Evolutionary conservation across 2,888 invertebrate species (phyloP).

Genomic region (Tetheella fluctuosa): DNA sequence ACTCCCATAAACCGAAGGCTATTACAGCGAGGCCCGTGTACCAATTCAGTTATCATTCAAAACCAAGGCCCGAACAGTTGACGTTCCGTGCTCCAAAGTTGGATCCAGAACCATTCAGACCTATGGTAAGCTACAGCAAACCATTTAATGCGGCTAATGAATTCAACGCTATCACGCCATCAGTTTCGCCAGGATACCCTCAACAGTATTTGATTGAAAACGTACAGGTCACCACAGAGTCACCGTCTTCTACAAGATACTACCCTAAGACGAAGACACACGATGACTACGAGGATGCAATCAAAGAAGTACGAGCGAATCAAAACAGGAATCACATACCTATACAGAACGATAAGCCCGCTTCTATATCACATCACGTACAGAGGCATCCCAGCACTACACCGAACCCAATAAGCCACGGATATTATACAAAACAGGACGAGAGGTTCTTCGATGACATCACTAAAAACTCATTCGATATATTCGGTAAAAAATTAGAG

Average conservation of each 20-base stretch:
- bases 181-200: conserved; percentile 66
- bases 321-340: conserved; percentile 66
- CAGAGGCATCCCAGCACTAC: conserved; percentile 75
- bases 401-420: conserved; percentile 83
- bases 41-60: conserved; percentile 89
- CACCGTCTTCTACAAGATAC: conserved; percentile 78
- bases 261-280: conserved; percentile 77
- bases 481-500: conserved; percentile 88
- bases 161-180: conserved; percentile 72
- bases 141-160: conserved; percentile 76
- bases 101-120: conserved; percentile 86
- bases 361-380: conserved; percentile 52
- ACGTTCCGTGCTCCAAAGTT: conserved; percentile 80
- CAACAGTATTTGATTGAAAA: conserved; percentile 78
- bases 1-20: conserved; percentile 77
- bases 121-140: conserved; percentile 85
- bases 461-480: conserved; percentile 89
- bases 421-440: conserved; percentile 87
- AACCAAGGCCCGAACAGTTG: conserved; percentile 73
- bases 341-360: conserved; percentile 66
- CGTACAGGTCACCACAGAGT: conserved; percentile 77
- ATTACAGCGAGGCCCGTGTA: conserved; percentile 85
- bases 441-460: conserved; percentile 88
- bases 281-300: conserved; percentile 72
- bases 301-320: conserved; percentile 59